Base-by-base conservation (phyloP, 2,113 vertebrate species). In the Ceratotherium simum region DNA sequence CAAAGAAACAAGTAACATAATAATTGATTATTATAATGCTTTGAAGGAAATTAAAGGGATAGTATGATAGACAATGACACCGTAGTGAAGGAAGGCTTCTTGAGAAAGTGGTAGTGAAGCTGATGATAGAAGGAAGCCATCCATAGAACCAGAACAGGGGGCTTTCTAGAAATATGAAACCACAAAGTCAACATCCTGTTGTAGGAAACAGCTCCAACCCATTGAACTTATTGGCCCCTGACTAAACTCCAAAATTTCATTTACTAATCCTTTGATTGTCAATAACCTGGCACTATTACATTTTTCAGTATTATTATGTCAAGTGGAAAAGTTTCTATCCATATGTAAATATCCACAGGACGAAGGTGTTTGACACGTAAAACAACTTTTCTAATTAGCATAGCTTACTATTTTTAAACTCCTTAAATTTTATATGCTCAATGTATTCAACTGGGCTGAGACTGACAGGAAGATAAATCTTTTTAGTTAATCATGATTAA, bases 321-420 rank as follows among this genome's bases (percentile, higher is more conserved):
- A 75, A 31, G 58, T 33, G 60, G 46, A 94, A 80, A 85, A 76
- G 27, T 65, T 86, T 25, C 81, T 75, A 56, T 81, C 11, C 58
- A n/a, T 36, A 46, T 36, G 3, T 16, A n/a, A 76, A 80, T 11
- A 56, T n/a, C 12, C 29, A 42, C 1, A 39, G 27, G 13, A 79
- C 54, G 14, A 88, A 81, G 23, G 12, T 54, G 3, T 54, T 88
- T 88, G 64, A 89, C 60, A 78, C 56, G 31, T 64, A 23, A 81
- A 56, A 65, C 3, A 42, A 64, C 81, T 84, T 94, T 87, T 72
- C 64, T 80, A 64, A 82, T 92, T 92, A 92, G 46, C 84, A 48
- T 46, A 69, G 51, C 79, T 96, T 91, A 76, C 70, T 94, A 48
- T 96, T 93, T 96, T 93, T 91, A 97, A 92, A 84, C 29, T 92